phyloP scores from a whole-genome alignment of 2,888 invertebrate species.

The Eupithecia insigniata region DNA sequence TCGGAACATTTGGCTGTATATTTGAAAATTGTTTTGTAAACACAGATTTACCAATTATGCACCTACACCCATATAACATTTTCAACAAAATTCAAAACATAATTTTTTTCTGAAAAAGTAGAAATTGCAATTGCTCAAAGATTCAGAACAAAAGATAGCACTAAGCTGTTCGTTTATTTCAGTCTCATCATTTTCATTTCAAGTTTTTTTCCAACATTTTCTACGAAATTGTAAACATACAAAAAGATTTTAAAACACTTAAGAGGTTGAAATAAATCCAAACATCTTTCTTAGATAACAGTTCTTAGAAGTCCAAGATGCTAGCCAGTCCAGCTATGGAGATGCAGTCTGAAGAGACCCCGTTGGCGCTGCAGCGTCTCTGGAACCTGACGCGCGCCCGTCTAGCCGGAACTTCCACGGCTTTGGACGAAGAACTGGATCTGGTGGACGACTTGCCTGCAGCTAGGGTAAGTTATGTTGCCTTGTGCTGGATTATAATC shows the following conservation, averaged over 20 bases:
- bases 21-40: not conserved
- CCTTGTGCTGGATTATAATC: not conserved
- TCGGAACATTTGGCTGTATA: not conserved
- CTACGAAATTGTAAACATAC: too few species aligned
- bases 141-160: too few species aligned
- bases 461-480: slow-evolving; percentile 67
- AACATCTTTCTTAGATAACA: slow-evolving; percentile 41
- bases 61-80: not conserved
- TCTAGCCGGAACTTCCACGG: slow-evolving; percentile 76
- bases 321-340: slow-evolving; percentile 83
- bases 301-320: slow-evolving; percentile 60
- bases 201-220: not conserved
- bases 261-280: not conserved
- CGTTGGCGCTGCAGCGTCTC: slow-evolving; percentile 76
- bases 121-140: not conserved
- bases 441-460: slow-evolving; percentile 74
- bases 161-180: not conserved
- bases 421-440: slow-evolving; percentile 69
- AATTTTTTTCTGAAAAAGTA: not conserved
- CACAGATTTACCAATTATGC: not conserved
- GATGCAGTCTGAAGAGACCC: slow-evolving; percentile 80
- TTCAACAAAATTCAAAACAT: not conserved
- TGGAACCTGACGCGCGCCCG: slow-evolving; percentile 82
- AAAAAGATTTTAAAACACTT: too few species aligned
- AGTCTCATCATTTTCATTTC: not conserved